A percentile compares a stretch with the other conserved stretches of the same genome.
These are phyloP conservation scores for Pyralis farinalis DNA, from an alignment of 2,888 invertebrate species.

Conservation along the genomic window DNA sequence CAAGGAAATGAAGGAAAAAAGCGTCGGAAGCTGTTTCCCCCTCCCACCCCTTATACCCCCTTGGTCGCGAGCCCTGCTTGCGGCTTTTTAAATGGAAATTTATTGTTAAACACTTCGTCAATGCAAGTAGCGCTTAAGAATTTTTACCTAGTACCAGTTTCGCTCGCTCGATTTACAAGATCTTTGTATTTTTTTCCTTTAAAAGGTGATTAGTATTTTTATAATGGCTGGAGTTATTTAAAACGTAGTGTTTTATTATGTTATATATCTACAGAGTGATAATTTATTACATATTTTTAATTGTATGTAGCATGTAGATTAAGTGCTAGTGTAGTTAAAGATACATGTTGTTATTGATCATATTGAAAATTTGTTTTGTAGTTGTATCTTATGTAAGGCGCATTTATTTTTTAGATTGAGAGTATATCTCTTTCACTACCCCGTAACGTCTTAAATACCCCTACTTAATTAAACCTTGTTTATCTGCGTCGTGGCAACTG, in stretches of 20 bases:
- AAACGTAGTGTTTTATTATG: too few species aligned
- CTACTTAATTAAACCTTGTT: constrained; percentile 17
- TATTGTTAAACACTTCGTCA: constrained; percentile 80
- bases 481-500: constrained; percentile 32
- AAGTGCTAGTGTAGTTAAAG: too few species aligned
- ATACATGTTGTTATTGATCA: too few species aligned
- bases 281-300: too few species aligned
- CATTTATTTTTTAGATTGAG: too few species aligned
- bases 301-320: too few species aligned
- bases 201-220: too few species aligned
- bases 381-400: too few species aligned
- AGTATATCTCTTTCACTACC: too few species aligned
- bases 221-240: too few species aligned
- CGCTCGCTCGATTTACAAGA: constrained; percentile 23
- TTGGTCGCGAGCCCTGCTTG: constrained; percentile 43
- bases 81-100: constrained; percentile 80
- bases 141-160: constrained; percentile 54
- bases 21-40: constrained; percentile 66
- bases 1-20: constrained; percentile 80
- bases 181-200: constrained; percentile 14
- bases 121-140: constrained; percentile 55
- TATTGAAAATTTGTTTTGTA: too few species aligned
- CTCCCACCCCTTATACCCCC: constrained; percentile 24
- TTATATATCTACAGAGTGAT: too few species aligned
- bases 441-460: neutral